Base-by-base conservation (phyloP, 2,113 vertebrate species). In the Pelecanoides urinatrix region DNA sequence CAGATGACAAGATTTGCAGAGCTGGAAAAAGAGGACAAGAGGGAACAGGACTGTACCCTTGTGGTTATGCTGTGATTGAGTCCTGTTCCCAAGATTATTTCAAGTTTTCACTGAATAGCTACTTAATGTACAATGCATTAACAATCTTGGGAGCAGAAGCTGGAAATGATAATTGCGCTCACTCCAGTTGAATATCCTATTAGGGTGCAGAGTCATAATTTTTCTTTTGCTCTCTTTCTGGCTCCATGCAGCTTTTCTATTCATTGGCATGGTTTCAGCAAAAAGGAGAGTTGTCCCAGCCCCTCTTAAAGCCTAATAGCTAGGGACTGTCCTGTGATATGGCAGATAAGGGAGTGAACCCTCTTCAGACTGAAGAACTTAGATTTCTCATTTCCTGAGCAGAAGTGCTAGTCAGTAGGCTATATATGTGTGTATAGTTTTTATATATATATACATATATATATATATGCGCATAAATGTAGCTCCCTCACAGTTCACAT, bases 81-180 rank as follows among this genome's bases (percentile, higher is more conserved):
- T 91, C 59, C 59, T 13, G 8, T 59, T 94, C 93, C n/a, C 59
- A 71, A 86, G 72, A 88, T 53, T 58, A 82, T 79, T 79, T 89
- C 86, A 84, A 80, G 84, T 80, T 91, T 91, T 92, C 91, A 80
- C 59, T 86, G 79, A 95, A 86, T 83, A 94, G 58, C 82, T 92
- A 66, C 75, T 96, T 77, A 94, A 42, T 0, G 38, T 86, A 77
- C 71, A 94, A 90, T 83, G 32, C n/a, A 32, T 66, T 88, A 88
- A 76, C 75, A 70, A 2, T 88, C 82, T 66, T 88, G 59, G 42
- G 83, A 87, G 86, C 85, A 91, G 83, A 58, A 86, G 36, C 25
- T 92, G 79, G 59, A 91, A 91, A 79, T 73, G 4, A 78, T 94
- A 94, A 94, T 91, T 91, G 86, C 16, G 9, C 77, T 38, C 36